A percentile compares a stretch with the other conserved stretches of the same genome.
Evolutionary conservation across 2,113 vertebrate genomes (phyloP).

Genomic region (Menura novaehollandiae): DNA sequence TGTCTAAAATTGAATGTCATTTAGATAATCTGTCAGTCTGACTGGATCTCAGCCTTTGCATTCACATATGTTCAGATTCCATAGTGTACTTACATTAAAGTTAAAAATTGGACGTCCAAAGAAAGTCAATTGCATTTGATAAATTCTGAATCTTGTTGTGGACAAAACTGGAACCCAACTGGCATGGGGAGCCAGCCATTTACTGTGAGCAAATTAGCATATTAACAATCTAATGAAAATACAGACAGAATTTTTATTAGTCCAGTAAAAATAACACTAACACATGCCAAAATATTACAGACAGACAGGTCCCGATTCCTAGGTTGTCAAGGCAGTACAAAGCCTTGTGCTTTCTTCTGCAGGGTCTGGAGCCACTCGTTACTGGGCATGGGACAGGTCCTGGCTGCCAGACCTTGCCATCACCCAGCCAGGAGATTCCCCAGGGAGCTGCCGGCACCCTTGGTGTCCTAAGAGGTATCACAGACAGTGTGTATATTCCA

Average conservation of each 20-base stretch:
- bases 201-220: background rate
- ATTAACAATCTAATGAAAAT: background rate
- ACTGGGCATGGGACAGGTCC: accelerated
- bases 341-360: background rate
- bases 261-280: background rate
- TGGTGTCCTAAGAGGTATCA: no score
- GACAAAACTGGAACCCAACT: background rate
- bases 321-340: background rate
- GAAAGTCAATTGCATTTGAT: background rate
- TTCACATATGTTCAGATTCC: background rate
- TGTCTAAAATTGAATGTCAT: background rate
- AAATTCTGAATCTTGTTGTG: background rate
- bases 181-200: background rate
- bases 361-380: accelerated
- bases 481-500: accelerated
- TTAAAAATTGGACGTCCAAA: background rate
- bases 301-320: background rate
- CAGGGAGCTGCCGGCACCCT: background rate
- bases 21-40: background rate
- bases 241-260: background rate
- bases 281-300: background rate
- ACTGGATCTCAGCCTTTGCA: background rate
- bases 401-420: background rate
- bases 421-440: accelerated
- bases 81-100: background rate